These are phyloP conservation scores for Chelonia mydas DNA, from an alignment of 2,797 vertebrate species.

Conservation along the genomic window DNA sequence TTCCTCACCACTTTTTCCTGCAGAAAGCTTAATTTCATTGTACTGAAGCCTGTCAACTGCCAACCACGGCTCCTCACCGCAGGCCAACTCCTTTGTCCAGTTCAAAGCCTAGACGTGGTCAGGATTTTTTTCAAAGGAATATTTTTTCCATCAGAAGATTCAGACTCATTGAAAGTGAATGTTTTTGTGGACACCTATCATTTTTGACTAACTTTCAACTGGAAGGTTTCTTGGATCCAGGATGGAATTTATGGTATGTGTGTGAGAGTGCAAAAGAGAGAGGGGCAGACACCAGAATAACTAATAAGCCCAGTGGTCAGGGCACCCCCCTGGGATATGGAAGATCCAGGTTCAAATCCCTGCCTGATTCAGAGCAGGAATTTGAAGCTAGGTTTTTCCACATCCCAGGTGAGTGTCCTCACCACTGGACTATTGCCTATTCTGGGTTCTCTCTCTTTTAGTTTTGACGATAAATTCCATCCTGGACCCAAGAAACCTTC, in stretches of 20 bases:
- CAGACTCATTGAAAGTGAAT: neutral
- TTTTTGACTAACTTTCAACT: neutral
- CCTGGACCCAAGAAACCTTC: neutral
- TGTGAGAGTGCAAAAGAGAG: neutral
- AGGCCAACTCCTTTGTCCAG: neutral
- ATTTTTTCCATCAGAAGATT: neutral
- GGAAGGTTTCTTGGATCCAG: neutral
- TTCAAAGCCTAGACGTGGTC: neutral
- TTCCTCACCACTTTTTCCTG: conserved; percentile 8
- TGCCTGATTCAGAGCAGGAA: neutral
- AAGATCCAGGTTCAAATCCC: neutral
- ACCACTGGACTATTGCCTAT: neutral
- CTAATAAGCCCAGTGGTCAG: neutral
- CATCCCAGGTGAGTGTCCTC: neutral
- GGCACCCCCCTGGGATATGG: neutral
- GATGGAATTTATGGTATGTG: neutral
- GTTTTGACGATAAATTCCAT: neutral
- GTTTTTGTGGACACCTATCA: neutral
- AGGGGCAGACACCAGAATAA: neutral
- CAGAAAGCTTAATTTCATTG: conserved; percentile 43
- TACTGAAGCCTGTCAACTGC: conserved; percentile 21
- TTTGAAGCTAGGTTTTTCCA: neutral
- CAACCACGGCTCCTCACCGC: neutral
- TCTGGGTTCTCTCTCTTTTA: neutral
- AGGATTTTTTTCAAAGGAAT: neutral